Percentiles rank a stretch among this genome's conserved stretches.
Conservation (phyloP, 1,140 invertebrate genomes). For the Leptopilina boulardi region DNA sequence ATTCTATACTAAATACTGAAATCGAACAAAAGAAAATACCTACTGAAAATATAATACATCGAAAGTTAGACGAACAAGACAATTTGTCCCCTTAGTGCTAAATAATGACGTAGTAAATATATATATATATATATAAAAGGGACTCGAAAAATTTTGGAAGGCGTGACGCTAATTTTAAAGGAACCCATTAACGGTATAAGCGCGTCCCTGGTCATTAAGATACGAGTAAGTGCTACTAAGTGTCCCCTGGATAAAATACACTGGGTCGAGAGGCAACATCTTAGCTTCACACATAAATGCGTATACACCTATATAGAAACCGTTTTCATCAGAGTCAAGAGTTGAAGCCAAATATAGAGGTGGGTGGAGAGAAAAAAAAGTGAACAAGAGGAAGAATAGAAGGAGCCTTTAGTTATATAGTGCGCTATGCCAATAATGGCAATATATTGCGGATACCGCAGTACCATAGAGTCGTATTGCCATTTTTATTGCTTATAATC, state of each 20-base stretch:
- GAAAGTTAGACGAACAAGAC: neutral
- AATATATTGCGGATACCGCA: conserved; percentile 51
- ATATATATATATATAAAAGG: neutral
- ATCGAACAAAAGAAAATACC: neutral
- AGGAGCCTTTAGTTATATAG: conserved; percentile 55
- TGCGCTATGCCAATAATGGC: conserved; percentile 54
- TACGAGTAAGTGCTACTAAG: conserved; percentile 77
- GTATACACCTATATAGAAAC: conserved; percentile 39
- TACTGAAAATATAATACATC: neutral
- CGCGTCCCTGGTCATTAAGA: conserved; percentile 75
- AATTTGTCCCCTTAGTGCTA: conserved; percentile 12
- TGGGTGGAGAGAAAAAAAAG: conserved; percentile 38
- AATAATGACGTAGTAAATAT: neutral
- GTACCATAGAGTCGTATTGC: conserved; percentile 40
- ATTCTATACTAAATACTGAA: neutral
- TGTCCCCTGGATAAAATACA: conserved; percentile 73
- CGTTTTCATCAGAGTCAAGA: conserved; percentile 38
- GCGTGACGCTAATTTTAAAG: conserved; percentile 71
- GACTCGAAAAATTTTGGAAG: conserved; percentile 14
- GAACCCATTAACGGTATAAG: conserved; percentile 73
- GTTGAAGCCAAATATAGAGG: conserved; percentile 34
- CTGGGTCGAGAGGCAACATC: conserved; percentile 39
- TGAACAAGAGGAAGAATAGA: conserved; percentile 10
- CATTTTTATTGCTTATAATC: conserved; percentile 46
- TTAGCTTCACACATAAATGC: conserved; percentile 36